Evolutionary conservation across 2,888 invertebrate species (phyloP), one percentile per base, ranked within the genome.

Genomic region (Gerosis bhagava): DNA sequence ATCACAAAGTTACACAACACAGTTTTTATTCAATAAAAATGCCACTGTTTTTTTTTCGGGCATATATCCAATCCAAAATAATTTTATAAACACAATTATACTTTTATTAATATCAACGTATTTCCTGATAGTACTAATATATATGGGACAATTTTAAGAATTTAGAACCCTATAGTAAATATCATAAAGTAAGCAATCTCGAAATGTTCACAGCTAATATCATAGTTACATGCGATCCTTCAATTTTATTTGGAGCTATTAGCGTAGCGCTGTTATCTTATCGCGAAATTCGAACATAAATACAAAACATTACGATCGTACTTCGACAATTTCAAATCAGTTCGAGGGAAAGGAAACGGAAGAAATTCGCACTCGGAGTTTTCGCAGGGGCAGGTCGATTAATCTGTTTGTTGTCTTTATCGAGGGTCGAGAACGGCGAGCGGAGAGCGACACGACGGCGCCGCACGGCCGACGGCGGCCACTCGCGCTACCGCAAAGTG

Each of bases 381-480:
- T 71, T 67, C 63, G 71, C 68, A 71, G 69, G 72, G 72, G 73
- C 76, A 79, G 76, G 73, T 73, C 77, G 76, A 83, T 83, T 79
- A 79, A 82, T 84, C 78, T 86, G 87, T 86, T 86, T 86, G 83
- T 86, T 86, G 83, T 86, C 83, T 81, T 77, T 74, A 79, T 77
- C 73, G 67, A 69, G 71, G 71, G 77, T 68, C 71, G 75, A 70
- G 76, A 76, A 75, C 70, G 72, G 72, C 69, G 74, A 73, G 71
- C 71, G 71, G 73, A 73, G 75, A 79, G 79, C 83, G 84, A 72
- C 84, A 67, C 66, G 70, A 67, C 77, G 86, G 83, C 82, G 83
- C 84, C 86, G 73, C 72, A 70, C 76, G 71, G 72, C 75, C 77
- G 77, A 67, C 76, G 70, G 71, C 72, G 79, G 78, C 74, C 82